These are phyloP conservation scores for Mastomys coucha DNA, from an alignment of 2,113 vertebrate genomes.

Conservation along the genomic window DNA sequence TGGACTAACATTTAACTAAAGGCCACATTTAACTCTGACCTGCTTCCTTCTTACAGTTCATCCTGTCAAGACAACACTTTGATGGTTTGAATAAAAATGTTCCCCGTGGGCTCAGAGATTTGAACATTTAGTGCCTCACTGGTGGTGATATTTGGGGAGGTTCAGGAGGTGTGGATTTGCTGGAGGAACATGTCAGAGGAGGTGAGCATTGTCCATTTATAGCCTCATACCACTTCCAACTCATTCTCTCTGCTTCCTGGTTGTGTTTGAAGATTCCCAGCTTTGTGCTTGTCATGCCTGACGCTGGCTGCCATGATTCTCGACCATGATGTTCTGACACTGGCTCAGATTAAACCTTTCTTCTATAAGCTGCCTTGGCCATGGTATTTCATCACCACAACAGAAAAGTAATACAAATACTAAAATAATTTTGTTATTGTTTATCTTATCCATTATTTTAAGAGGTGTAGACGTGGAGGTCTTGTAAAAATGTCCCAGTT, in stretches of 20 bases:
- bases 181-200: background rate
- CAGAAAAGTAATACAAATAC: background rate
- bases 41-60: background rate
- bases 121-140: background rate
- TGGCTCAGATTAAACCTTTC: background rate
- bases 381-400: background rate
- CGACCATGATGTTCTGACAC: too few relatives aligned
- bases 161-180: background rate
- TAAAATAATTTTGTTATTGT: background rate
- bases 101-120: background rate
- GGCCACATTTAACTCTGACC: background rate
- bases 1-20: background rate
- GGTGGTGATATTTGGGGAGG: background rate
- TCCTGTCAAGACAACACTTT: background rate
- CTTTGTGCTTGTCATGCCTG: background rate
- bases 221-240: background rate
- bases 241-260: background rate
- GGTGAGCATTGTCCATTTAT: background rate
- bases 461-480: conserved; percentile 1
- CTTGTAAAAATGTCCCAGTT: background rate
- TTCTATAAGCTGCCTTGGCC: background rate
- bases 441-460: background rate
- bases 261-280: background rate
- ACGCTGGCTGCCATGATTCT: background rate
- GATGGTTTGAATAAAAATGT: background rate